Base-by-base conservation (phyloP, 2,797 vertebrate species). In the Channallabes apus region DNA sequence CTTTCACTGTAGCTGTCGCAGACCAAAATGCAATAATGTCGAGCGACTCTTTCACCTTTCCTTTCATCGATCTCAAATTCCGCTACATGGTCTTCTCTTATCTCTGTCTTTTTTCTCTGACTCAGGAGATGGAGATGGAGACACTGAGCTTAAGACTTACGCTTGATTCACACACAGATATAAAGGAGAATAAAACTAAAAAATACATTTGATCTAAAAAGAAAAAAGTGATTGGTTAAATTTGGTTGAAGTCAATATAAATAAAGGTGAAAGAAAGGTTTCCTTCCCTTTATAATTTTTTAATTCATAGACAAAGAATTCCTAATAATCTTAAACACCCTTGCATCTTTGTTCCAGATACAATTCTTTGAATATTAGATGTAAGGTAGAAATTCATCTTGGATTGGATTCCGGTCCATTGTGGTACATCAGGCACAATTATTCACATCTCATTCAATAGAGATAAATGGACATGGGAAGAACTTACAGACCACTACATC, bases 21-120 rank as follows among this genome's bases (percentile, higher is more conserved):
- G 78, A 64, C 85, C 46, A 58, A 90, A 94, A 94, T 94, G 92
- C 91, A 91, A 92, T 94, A 89, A 93, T 91, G 87, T 78, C 72
- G 78, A 82, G 38, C 14, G 56, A 68, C 80, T 84, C 54, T 58
- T 65, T 82, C 58, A 24, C 12, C 20, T 59, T 62, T 59, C 56
- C 56, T 38, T 83, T 51, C 35, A 15, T 32, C 41, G 29, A n/a
- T 58, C 59, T 29, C 12, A 3, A 54, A 3, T 12, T 59, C 73
- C 51, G 32, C 54, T 9, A 11, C 27, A 12, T 22, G 27, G 3
- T 38, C 32, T 20, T 56, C 3, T 6, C 41, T 72, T n/a, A 27
- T 73, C 71, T 29, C 12, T 58, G n/a, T 29, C 27, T 32, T 29
- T 14, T 76, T 20, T 18, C 54, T 20, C 8, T 22, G 51, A 32